phyloP scores from a whole-genome alignment of 2,797 vertebrate genomes.

The Hipposideros larvatus region DNA sequence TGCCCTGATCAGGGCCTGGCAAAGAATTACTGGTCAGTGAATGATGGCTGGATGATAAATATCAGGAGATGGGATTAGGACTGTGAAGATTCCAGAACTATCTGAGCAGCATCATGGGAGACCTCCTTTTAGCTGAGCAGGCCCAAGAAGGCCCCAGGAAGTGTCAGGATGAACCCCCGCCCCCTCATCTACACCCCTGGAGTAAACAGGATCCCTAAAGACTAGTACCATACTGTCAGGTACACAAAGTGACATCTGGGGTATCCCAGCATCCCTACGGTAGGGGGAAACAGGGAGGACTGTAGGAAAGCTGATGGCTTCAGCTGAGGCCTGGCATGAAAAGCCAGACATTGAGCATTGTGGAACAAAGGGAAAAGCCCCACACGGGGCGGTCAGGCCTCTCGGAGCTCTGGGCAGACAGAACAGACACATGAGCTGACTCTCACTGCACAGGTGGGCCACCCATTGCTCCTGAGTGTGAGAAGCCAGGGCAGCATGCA shows the following conservation, averaged over 20 bases:
- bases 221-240: neutral
- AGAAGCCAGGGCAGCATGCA: neutral
- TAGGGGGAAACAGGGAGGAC: neutral
- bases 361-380: neutral
- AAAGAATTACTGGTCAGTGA: conserved; percentile 6
- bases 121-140: neutral
- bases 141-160: neutral
- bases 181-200: neutral
- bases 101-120: neutral
- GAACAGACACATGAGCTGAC: neutral
- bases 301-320: neutral
- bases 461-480: neutral
- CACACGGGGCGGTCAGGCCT: neutral
- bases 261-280: neutral
- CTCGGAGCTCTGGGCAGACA: neutral
- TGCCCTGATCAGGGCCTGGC: neutral
- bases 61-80: neutral
- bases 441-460: neutral
- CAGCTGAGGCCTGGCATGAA: neutral
- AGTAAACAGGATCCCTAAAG: neutral
- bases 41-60: neutral
- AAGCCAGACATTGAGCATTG: neutral
- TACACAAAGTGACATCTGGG: neutral
- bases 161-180: neutral
- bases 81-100: conserved; percentile 33